Evolutionary conservation across 2,113 vertebrate genomes (phyloP).

Genomic region (Zapus hudsonius): DNA sequence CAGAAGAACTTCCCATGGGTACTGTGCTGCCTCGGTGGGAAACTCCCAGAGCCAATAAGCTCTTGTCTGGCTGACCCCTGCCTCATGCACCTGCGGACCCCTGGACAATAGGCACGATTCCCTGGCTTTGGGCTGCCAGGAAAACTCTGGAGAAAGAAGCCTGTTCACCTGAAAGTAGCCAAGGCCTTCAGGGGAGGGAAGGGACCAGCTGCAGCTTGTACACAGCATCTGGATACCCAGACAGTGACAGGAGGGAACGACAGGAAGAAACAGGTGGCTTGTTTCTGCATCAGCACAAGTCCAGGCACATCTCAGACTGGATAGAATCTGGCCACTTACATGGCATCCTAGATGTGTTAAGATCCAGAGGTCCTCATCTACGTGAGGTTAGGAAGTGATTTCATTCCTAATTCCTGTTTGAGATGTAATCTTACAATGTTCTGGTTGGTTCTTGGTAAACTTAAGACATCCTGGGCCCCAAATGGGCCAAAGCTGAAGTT

Average conservation of each 20-base stretch:
- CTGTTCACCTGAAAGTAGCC: not conserved
- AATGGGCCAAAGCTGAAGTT: not conserved
- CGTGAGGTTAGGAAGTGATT: not conserved
- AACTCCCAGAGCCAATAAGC: not conserved
- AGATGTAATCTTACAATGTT: not conserved
- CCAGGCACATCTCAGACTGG: not conserved
- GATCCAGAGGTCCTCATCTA: not conserved
- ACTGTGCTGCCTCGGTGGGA: not conserved
- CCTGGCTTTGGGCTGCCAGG: not conserved
- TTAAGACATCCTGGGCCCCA: not conserved
- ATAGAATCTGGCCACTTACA: not conserved
- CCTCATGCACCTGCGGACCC: not conserved
- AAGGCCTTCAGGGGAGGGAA: not conserved
- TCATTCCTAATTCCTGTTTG: not conserved
- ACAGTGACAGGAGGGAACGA: not conserved
- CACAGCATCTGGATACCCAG: not conserved
- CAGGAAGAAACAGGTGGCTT: not conserved
- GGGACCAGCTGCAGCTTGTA: too few relatives aligned
- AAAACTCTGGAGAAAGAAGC: constrained; percentile 12
- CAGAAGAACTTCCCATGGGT: not conserved
- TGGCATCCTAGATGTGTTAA: fast-evolving
- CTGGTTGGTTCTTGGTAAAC: not conserved
- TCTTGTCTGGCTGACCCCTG: not conserved
- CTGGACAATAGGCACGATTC: not conserved
- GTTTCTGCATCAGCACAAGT: not conserved